phyloP scores from a whole-genome alignment of 2,113 vertebrate genomes.

The Steatornis caripensis region DNA sequence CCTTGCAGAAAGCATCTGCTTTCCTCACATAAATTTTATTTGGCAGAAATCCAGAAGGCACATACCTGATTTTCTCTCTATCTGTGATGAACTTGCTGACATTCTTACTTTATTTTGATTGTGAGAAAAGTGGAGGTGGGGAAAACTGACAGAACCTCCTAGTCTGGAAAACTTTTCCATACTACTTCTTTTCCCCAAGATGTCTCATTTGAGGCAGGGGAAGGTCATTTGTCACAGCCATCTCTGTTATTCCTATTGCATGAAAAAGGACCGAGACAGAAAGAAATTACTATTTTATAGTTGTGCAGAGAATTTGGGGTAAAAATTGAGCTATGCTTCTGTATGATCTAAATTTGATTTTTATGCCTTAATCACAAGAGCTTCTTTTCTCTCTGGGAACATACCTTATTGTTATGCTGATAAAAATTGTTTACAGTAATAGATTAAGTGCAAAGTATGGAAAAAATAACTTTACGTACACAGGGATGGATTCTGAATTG shows the following conservation, averaged over 20 bases:
- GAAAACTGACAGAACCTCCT: not conserved
- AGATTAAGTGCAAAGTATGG: not conserved
- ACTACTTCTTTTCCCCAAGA: not conserved
- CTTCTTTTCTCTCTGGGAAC: not conserved
- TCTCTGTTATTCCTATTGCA: not conserved
- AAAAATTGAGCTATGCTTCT: not conserved
- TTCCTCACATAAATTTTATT: not conserved
- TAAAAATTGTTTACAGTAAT: not conserved
- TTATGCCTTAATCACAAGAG: not conserved
- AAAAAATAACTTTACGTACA: not conserved
- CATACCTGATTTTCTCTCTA: not conserved
- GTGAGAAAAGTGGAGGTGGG: not conserved
- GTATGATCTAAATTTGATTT: not conserved
- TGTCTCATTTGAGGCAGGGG: not conserved
- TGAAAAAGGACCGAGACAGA: not conserved
- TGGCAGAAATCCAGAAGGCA: constrained; percentile 18
- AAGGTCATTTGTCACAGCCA: not conserved
- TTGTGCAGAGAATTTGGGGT: not conserved
- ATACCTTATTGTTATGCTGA: not conserved
- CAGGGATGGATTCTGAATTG: not conserved
- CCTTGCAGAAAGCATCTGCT: not conserved
- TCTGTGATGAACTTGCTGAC: constrained; percentile 24
- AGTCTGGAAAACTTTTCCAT: not conserved
- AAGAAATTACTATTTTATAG: not conserved
- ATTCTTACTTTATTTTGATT: not conserved